A percentile compares a stretch with the other conserved stretches of the same genome.
Evolutionary conservation across 92 coral and sea anemone species (phyloP).

Genomic region (Heliopora coerulea): DNA sequence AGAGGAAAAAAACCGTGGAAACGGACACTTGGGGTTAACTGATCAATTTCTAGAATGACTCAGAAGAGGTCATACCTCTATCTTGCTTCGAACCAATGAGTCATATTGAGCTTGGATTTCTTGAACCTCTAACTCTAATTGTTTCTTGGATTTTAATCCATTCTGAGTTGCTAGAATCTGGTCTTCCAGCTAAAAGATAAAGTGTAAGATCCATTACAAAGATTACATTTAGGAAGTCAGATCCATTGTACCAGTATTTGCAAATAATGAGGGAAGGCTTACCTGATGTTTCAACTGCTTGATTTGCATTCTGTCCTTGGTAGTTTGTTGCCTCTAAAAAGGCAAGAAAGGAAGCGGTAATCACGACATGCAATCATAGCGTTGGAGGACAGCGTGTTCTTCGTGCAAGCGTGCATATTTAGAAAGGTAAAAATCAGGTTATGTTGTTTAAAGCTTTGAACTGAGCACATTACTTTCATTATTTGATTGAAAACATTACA

Average conservation of each 20-base stretch:
- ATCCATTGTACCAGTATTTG: not conserved
- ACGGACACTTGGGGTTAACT: too few species aligned
- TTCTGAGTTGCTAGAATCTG: conserved; percentile 67
- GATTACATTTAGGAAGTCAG: not conserved
- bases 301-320: conserved; percentile 77
- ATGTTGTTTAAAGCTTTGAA: too few species aligned
- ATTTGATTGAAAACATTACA: too few species aligned
- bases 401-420: too few species aligned
- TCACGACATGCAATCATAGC: too few species aligned
- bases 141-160: conserved; percentile 74
- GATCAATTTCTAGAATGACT: too few species aligned
- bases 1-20: too few species aligned
- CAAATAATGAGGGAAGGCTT: not conserved
- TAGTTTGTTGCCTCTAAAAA: conserved; percentile 62
- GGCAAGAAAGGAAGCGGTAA: not conserved
- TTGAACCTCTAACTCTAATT: conserved; percentile 82
- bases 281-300: conserved; percentile 87
- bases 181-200: conserved; percentile 70
- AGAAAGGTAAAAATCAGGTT: too few species aligned
- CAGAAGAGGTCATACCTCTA: conserved; percentile 75
- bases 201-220: not conserved
- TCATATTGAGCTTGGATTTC: conserved; percentile 87
- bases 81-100: conserved; percentile 58
- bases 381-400: too few species aligned
- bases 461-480: too few species aligned